A percentile compares a stretch with the other conserved stretches of the same genome.
phyloP scores from a whole-genome alignment of 2,888 invertebrate species.

The Serrognathus titanus region DNA sequence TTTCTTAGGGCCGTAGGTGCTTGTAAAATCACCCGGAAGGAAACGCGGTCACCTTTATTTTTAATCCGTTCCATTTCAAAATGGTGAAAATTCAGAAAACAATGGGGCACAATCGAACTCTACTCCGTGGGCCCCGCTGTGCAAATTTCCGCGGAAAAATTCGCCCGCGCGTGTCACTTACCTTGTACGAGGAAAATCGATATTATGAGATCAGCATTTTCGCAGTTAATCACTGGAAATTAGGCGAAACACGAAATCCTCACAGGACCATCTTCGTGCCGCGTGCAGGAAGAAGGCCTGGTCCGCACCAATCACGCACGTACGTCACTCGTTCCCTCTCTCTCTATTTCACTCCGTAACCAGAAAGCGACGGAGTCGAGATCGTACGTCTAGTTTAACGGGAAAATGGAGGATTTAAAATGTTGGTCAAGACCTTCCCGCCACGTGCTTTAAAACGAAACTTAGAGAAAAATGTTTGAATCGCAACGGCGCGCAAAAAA shows the following conservation, averaged over 20 bases:
- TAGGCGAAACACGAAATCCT: constrained; percentile 6
- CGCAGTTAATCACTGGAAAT: constrained; percentile 15
- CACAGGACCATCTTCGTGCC: constrained; percentile 18
- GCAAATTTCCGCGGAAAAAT: background rate
- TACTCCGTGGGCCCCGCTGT: background rate
- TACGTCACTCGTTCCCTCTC: background rate
- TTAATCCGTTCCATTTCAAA: constrained; percentile 19
- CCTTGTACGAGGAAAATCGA: constrained; percentile 14
- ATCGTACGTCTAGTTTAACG: background rate
- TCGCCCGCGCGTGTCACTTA: constrained; percentile 7
- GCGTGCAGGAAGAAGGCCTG: constrained; percentile 21
- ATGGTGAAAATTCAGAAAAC: constrained; percentile 26
- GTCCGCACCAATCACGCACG: constrained; percentile 4
- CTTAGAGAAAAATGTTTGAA: too few species aligned
- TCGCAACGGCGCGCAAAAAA: too few species aligned
- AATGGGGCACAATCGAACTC: constrained; percentile 16
- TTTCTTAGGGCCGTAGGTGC: background rate
- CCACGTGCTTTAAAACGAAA: background rate
- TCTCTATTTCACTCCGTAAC: background rate
- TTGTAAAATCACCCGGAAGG: background rate
- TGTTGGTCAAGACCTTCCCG: constrained; percentile 4
- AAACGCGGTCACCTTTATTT: background rate
- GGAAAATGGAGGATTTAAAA: constrained; percentile 14
- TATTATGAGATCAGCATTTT: constrained; percentile 20
- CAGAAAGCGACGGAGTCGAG: background rate